A percentile compares a stretch with the other conserved stretches of the same genome.
These are phyloP conservation scores for Drosophila sulfurigaster DNA, from an alignment of 1,140 invertebrate species.

Conservation along the genomic window DNA sequence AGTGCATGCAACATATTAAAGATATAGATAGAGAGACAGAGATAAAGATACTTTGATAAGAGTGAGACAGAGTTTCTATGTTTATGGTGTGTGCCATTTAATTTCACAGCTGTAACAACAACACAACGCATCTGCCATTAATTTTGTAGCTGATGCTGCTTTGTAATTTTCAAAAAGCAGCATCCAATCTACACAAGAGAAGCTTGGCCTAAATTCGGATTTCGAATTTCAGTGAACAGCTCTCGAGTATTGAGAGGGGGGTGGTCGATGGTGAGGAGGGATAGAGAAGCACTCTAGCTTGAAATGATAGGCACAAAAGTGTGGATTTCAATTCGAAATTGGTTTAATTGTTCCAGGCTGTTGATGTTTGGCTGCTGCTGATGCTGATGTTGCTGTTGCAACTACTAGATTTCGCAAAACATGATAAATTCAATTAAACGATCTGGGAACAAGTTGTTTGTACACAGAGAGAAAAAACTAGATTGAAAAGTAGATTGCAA, in stretches of 20 bases:
- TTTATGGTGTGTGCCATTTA: slow-evolving; percentile 8
- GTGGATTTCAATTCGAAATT: slow-evolving; percentile 17
- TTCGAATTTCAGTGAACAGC: not conserved
- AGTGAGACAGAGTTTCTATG: too few species aligned
- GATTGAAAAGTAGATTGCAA: too few species aligned
- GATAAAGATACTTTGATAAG: not conserved
- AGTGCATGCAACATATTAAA: slow-evolving; percentile 6
- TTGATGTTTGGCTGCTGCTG: not conserved
- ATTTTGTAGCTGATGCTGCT: slow-evolving; percentile 25
- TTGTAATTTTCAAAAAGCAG: slow-evolving; percentile 27
- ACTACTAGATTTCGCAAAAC: not conserved
- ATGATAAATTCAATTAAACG: not conserved
- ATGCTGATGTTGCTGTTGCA: not conserved
- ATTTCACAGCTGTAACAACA: slow-evolving; percentile 32
- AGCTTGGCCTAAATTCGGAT: slow-evolving; percentile 34
- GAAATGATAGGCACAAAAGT: slow-evolving; percentile 15
- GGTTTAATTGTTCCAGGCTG: not conserved
- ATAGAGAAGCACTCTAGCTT: not conserved
- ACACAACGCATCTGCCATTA: slow-evolving; percentile 35
- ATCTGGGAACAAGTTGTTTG: not conserved
- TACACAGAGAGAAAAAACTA: too few species aligned
- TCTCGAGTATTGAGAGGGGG: slow-evolving; percentile 1
- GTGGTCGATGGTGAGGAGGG: too few species aligned
- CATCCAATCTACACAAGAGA: slow-evolving; percentile 29
- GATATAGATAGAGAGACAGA: slow-evolving; percentile 2